Percentiles rank a stretch among this genome's conserved stretches.
Evolutionary conservation across 2,113 vertebrate genomes (phyloP).

Genomic region (Phoenicopterus ruber): DNA sequence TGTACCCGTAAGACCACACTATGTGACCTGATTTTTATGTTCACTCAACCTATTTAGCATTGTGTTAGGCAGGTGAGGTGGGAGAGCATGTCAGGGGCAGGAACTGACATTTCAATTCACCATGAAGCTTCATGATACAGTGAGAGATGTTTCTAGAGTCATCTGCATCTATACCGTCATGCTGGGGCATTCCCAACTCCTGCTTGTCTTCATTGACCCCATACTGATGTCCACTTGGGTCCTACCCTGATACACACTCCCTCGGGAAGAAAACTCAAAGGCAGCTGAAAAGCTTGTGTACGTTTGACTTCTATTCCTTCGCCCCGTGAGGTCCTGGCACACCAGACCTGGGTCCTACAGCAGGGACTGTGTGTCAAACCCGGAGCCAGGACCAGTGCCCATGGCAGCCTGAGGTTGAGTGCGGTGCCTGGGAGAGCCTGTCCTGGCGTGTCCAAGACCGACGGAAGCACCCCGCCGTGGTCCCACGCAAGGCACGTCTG

Average conservation of each 20-base stretch:
- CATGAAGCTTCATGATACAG: background rate
- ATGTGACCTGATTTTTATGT: background rate
- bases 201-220: background rate
- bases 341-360: background rate
- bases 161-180: background rate
- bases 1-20: background rate
- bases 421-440: background rate
- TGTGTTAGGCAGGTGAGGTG: background rate
- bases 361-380: background rate
- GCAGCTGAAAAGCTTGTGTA: background rate
- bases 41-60: background rate
- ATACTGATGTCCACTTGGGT: background rate
- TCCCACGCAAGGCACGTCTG: accelerated
- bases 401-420: background rate
- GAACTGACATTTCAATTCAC: background rate
- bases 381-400: no score
- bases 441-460: background rate
- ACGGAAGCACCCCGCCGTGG: background rate
- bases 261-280: background rate
- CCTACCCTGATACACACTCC: background rate
- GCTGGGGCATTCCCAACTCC: background rate
- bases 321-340: background rate
- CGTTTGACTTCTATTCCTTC: background rate
- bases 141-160: background rate
- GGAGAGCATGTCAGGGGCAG: background rate